These are phyloP conservation scores for Alsophila aescularia DNA, from an alignment of 2,888 invertebrate genomes.

Conservation along the genomic window DNA sequence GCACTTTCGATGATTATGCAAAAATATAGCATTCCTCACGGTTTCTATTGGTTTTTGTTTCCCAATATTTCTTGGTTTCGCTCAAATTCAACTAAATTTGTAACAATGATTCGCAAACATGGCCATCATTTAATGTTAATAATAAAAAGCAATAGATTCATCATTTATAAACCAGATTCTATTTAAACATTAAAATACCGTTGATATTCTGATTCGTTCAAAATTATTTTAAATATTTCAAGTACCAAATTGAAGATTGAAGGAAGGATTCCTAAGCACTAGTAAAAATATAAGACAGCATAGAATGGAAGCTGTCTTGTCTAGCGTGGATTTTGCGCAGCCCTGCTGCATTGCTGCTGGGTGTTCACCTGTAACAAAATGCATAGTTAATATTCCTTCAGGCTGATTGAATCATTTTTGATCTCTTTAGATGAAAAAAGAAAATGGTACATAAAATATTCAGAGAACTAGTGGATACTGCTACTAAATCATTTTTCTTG, in stretches of 20 bases:
- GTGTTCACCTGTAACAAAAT: conserved; percentile 67
- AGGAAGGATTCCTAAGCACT: conserved; percentile 51
- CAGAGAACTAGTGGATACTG: too few relatives aligned
- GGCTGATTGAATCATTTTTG: too few relatives aligned
- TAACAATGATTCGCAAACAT: background rate
- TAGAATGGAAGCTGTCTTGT: conserved; percentile 59
- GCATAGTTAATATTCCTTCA: too few relatives aligned
- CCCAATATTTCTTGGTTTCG: too few relatives aligned
- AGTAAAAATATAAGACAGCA: conserved; percentile 58
- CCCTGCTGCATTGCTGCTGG: conserved; percentile 82
- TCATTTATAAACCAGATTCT: background rate
- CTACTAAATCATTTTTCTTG: too few relatives aligned
- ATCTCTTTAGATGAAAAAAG: too few relatives aligned
- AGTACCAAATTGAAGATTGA: conserved; percentile 59
- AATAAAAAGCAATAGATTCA: background rate
- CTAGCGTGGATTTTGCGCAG: conserved; percentile 69
- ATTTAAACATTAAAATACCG: background rate
- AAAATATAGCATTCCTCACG: too few relatives aligned
- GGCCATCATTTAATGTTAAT: background rate
- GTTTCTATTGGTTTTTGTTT: too few relatives aligned
- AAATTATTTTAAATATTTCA: conserved; percentile 46
- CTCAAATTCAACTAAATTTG: too few relatives aligned
- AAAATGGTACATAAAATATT: too few relatives aligned
- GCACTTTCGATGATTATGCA: too few relatives aligned
- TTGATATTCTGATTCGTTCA: background rate